phyloP scores from a whole-genome alignment of 2,888 invertebrate genomes.

The Rhogogaster chlorosoma region DNA sequence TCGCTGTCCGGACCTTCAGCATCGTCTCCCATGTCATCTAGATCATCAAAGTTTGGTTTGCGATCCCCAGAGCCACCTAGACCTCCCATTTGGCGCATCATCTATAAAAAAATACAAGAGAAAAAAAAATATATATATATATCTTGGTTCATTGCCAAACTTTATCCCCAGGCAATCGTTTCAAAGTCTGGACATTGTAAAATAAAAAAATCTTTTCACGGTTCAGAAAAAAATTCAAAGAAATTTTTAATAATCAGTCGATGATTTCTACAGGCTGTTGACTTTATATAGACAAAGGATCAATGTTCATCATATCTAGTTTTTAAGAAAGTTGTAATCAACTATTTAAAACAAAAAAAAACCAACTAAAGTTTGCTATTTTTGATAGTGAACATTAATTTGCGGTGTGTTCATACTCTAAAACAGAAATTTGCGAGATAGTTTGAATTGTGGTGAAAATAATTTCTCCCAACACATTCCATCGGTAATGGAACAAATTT shows the following conservation, averaged over 20 bases:
- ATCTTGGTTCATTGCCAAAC: background rate
- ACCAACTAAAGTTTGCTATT: too few species aligned
- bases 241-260: background rate
- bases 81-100: constrained; percentile 88
- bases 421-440: background rate
- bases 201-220: background rate
- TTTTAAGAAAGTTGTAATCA: background rate
- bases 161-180: background rate
- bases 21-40: constrained; percentile 84
- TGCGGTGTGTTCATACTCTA: background rate
- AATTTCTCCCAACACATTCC: background rate
- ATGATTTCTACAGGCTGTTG: background rate
- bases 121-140: background rate
- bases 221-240: background rate
- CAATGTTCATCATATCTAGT: background rate
- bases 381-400: background rate
- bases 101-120: constrained; percentile 73
- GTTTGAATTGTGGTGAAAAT: background rate
- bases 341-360: background rate
- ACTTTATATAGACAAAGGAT: background rate
- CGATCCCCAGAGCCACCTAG: constrained; percentile 80
- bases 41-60: constrained; percentile 88
- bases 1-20: constrained; percentile 80
- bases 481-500: background rate
- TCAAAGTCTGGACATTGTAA: background rate